Base-by-base conservation (phyloP, 2,888 invertebrate species). In the Linyphia triangularis region DNA sequence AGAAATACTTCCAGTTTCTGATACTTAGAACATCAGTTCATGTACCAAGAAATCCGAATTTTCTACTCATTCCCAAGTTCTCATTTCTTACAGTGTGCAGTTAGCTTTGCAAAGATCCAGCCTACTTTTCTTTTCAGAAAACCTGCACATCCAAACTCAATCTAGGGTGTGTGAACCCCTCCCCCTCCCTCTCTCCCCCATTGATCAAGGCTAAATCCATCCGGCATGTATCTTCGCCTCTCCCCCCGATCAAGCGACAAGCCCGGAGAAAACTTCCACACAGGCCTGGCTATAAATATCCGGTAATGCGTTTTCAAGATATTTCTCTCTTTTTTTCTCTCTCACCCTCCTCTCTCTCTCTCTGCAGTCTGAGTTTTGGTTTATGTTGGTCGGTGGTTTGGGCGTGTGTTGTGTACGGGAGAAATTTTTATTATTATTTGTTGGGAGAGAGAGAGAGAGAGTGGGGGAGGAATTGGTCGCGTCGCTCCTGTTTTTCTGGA, bases 261-360 rank as follows among this genome's bases (percentile, higher is more conserved):
- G 5, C 51, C 51, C 51, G n/a, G 51, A 51, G n/a, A 51, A 51
- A 26, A 43, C 78, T 59, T 61, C 67, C 78, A 28, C 78, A 43
- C 28, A 72, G 43, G 40, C 43, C 63, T 9, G 63, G 67, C 84
- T 85, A 85, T 85, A 85, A 85, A 85, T 85, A 85, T 77, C 84
- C 57, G n/a, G 84, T 85, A 85, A 85, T 85, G 84, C 84, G 84
- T 85, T 77, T 69, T 75, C 75, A 51, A 33, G 84, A 75, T 67
- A 51, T 77, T 69, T 73, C 51, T 65, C 37, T 30, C 37, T 59
- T 51, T 59, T 33, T 40, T 19, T 43, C 51, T 57, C 28, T 10
- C 16, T 37, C 19, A 28, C 10, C 59, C 70, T 16, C 26, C 24
- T 79, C 65, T 57, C 67, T 63, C 16, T 61, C 19, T 75, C 24